phyloP scores from a whole-genome alignment of 2,797 vertebrate genomes.

The Enteromius mattozi region DNA sequence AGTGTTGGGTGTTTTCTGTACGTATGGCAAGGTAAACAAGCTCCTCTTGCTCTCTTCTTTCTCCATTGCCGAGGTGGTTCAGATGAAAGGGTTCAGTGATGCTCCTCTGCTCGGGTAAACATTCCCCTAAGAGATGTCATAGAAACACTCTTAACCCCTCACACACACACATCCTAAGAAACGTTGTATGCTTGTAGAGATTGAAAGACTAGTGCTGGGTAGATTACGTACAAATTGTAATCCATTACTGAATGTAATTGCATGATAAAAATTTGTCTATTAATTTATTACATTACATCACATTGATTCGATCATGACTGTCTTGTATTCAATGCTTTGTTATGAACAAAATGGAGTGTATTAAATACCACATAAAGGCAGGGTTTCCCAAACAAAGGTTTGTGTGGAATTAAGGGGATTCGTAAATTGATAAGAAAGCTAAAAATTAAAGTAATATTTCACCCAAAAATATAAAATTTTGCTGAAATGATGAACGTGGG shows the following conservation, averaged over 20 bases:
- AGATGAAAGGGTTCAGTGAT: constrained; percentile 84
- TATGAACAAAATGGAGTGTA: background rate
- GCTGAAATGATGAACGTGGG: background rate
- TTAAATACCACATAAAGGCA: background rate
- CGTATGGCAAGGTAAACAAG: constrained; percentile 75
- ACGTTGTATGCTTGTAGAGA: background rate
- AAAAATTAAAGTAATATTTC: background rate
- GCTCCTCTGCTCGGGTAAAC: constrained; percentile 81
- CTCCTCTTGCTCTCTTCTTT: constrained; percentile 27
- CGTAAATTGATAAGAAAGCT: background rate
- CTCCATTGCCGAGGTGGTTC: constrained; percentile 57
- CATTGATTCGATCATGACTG: background rate
- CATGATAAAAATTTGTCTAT: too few relatives aligned
- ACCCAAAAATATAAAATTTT: background rate
- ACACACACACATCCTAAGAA: background rate
- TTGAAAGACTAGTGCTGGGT: background rate
- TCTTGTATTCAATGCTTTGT: background rate
- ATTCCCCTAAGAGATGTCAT: constrained; percentile 75
- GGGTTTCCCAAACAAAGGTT: background rate
- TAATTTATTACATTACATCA: too few relatives aligned
- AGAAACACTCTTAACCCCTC: constrained; percentile 53
- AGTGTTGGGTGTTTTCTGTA: constrained; percentile 69
- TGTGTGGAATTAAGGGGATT: background rate
- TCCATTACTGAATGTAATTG: background rate
- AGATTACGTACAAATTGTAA: background rate